Evolutionary conservation across 2,797 vertebrate species (phyloP), one percentile per base, ranked within the genome.

Genomic region (Lemur catta): DNA sequence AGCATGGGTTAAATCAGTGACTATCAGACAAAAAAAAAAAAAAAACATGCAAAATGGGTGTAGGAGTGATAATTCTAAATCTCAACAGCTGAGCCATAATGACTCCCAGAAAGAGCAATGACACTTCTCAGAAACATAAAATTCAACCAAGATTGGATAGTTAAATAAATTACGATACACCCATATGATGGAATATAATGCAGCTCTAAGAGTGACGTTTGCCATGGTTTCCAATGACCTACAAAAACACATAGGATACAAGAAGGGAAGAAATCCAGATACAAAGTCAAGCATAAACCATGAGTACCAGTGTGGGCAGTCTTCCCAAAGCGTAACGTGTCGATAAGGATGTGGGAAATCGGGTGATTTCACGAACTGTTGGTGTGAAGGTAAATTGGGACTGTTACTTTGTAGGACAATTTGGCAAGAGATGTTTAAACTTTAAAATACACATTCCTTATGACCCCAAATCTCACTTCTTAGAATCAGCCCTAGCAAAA

Each of bases 171-270:
- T 6, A 81, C 9, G 35, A 67, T 17, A 28, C 4, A 2, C 7
- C 14, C 75, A 46, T 7, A 22, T 11, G 28, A 65, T 15, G 18
- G 48, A 48, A 50, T 69, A 65, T 3, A 91, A 61, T 2, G 6
- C 67, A 18, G 18, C 5, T 63, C 38, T 89, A 20, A 10, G 43
- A 84, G 30, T 1, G 48, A 18, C 11, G 52, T 7, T 81, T 61
- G 84, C 80, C 84, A 63, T 72, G 75, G 69, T 81, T 89, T 63
- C 67, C 84, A 80, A 30, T 28, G 80, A 81, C 80, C 87, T 91
- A 63, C 43, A 84, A 76, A 96, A 71, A 57, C 10, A 43, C 13
- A 43, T 55, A 67, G 89, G 55, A 46, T 7, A 4, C 6, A 48
- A 43, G 17, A 84, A 78, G 72, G 48, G 14, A 75, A 90, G 52